Conservation (phyloP, 2,113 vertebrate genomes). For the Equus quagga region DNA sequence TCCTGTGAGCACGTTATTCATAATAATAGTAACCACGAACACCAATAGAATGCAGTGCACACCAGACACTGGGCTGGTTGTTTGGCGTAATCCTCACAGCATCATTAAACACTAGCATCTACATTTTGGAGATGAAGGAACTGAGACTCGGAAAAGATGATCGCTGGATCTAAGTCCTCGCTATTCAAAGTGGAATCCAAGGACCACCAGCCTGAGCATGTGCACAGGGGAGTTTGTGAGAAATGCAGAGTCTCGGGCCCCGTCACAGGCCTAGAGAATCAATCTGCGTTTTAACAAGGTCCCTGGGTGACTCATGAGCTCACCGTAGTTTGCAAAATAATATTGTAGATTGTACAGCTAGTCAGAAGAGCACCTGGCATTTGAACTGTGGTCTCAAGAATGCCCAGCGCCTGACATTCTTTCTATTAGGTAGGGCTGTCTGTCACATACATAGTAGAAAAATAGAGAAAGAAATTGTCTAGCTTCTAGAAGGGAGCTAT, state of each 20-base stretch:
- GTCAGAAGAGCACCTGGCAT: too few relatives aligned
- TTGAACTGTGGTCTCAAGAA: neutral
- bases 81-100: rapidly evolving
- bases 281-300: neutral
- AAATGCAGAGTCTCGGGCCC: neutral
- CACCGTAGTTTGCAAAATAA: rapidly evolving
- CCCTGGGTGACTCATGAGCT: rapidly evolving
- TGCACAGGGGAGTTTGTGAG: rapidly evolving
- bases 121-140: neutral
- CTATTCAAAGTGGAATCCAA: rapidly evolving
- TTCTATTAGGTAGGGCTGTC: rapidly evolving
- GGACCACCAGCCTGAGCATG: rapidly evolving
- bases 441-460: neutral
- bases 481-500: constrained; percentile 77
- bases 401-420: neutral
- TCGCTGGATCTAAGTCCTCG: rapidly evolving
- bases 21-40: neutral
- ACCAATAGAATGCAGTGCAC: rapidly evolving
- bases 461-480: constrained; percentile 60
- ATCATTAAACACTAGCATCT: neutral
- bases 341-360: rapidly evolving
- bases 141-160: neutral
- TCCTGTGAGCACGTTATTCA: constrained; percentile 83
- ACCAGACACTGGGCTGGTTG: rapidly evolving
- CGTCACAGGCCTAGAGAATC: neutral